phyloP scores from a whole-genome alignment of 1,140 invertebrate genomes.

The Arctopsyche grandis region DNA sequence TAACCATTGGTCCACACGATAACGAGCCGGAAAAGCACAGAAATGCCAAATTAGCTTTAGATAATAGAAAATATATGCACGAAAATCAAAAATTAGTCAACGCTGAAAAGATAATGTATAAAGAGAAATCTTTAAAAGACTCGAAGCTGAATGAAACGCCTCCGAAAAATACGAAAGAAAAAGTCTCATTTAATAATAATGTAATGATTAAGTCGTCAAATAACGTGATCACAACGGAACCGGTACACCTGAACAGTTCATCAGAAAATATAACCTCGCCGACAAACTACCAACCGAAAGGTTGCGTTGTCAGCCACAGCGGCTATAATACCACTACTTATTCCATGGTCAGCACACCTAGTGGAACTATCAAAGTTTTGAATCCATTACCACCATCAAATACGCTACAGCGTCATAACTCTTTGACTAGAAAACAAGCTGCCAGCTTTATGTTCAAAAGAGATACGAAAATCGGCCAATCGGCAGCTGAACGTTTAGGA shows the following conservation, averaged over 20 bases:
- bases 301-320: slow-evolving; percentile 32
- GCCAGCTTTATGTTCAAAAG: slow-evolving; percentile 65
- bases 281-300: slow-evolving; percentile 58
- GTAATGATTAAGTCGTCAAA: slow-evolving; percentile 66
- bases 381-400: slow-evolving; percentile 61
- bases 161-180: slow-evolving; percentile 60
- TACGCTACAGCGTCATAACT: slow-evolving; percentile 69
- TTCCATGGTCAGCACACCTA: slow-evolving; percentile 55
- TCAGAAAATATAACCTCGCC: slow-evolving; percentile 60
- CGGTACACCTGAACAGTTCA: slow-evolving; percentile 58
- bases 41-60: slow-evolving; percentile 38
- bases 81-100: slow-evolving; percentile 60
- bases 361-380: slow-evolving; percentile 59
- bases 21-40: slow-evolving; percentile 46
- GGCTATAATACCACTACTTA: slow-evolving; percentile 47
- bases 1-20: slow-evolving; percentile 60
- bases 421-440: slow-evolving; percentile 68
- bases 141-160: slow-evolving; percentile 56
- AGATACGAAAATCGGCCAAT: slow-evolving; percentile 57
- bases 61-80: slow-evolving; percentile 57
- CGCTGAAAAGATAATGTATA: slow-evolving; percentile 49
- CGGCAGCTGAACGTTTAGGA: slow-evolving; percentile 64
- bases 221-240: slow-evolving; percentile 66
- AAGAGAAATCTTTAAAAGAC: slow-evolving; percentile 50
- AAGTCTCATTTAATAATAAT: slow-evolving; percentile 65